phyloP scores from a whole-genome alignment of 2,797 vertebrate genomes.

The Paratrypauchen microcephalus region DNA sequence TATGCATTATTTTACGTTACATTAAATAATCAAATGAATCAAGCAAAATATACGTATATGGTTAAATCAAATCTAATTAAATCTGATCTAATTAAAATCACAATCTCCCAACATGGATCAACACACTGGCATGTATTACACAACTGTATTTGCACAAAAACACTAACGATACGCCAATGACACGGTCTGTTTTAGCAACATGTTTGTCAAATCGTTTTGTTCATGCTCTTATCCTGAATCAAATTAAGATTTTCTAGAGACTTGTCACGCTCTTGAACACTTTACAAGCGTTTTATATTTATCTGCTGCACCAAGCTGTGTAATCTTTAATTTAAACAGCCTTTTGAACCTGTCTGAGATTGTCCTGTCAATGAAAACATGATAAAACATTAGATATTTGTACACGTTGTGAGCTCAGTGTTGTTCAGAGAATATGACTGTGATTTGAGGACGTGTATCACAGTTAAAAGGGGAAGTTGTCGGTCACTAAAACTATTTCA shows the following conservation, averaged over 20 bases:
- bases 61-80: too few relatives aligned
- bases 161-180: neutral
- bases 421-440: too few relatives aligned
- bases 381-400: too few relatives aligned
- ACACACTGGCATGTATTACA: too few relatives aligned
- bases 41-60: too few relatives aligned
- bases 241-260: neutral
- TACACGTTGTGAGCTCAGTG: too few relatives aligned
- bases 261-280: neutral
- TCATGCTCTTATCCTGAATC: neutral
- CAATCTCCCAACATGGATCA: neutral
- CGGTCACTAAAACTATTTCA: too few relatives aligned
- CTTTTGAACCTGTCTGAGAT: neutral
- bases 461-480: too few relatives aligned
- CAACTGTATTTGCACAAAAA: neutral
- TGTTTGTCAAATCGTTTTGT: neutral
- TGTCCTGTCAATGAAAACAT: too few relatives aligned
- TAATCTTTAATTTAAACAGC: neutral
- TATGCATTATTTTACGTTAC: neutral
- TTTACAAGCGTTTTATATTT: neutral
- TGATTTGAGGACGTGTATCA: too few relatives aligned
- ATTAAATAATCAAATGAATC: neutral
- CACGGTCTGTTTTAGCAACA: neutral
- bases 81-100: neutral
- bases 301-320: neutral